Evolutionary conservation across 2,113 vertebrate genomes (phyloP), one percentile per base, ranked within the genome.

Genomic region (Sinocyclocheilus grahami): DNA sequence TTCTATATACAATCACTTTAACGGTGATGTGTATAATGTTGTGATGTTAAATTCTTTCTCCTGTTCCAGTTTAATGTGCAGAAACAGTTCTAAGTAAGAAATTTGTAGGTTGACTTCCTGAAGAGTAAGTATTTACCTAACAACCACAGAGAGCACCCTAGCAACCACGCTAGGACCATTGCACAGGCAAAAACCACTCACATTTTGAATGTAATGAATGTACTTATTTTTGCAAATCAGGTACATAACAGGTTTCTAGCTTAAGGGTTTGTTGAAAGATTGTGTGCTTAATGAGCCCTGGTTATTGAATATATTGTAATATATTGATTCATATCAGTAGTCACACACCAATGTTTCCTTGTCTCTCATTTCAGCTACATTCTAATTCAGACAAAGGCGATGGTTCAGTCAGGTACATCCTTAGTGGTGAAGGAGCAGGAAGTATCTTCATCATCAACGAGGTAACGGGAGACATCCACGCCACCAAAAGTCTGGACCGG

Each of bases 321-420:
- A 37, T 16, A 80, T n/a, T 39, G 78, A 62, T 80, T n/a, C 55
- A 10, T 42, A 80, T 80, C 78, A 62, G 22, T 9, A 62, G 79
- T 82, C 62, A 82, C 81, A 55, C 46, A 81, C 37, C 22, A 20
- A 22, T 5, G 5, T 86, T 51, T 86, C 63, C 85, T 62, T 83
- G 37, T 86, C 58, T 85, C 13, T 81, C 30, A 46, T 86, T 90
- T 14, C 93, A 97, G 96, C 93, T 97, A 74, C 96, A 97, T 90
- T 97, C 96, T 86, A 97, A 97, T 94, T 97, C 96, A 0, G 96
- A 97, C 93, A 97, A 97, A 94, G 96, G 96, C 18, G 96, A 97
- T 92, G 96, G 96, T 75, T 97, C 96, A 63, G 96, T 97, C 83
- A 96, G 96, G 90, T 97, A 97, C 88, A 97, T 97, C 87, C 95